phyloP scores from a whole-genome alignment of 64 coral and sea anemone genomes.

The Acropora tenuis region DNA sequence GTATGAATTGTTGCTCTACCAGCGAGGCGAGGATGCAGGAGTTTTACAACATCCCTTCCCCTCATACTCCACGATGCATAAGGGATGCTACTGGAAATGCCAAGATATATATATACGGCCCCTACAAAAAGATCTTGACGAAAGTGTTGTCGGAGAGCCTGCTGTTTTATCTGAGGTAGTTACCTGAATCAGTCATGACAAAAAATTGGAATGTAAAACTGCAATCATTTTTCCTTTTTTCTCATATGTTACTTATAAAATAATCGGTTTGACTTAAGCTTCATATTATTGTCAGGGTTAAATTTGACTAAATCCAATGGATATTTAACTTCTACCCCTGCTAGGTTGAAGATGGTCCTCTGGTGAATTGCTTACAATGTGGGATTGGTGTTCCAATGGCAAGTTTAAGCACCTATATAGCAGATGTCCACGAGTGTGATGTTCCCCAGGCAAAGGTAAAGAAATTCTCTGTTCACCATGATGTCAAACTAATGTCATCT shows the following conservation, averaged over 20 bases:
- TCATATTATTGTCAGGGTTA: background rate
- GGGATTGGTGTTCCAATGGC: background rate
- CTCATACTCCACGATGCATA: constrained; percentile 16
- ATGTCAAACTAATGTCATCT: too few relatives aligned
- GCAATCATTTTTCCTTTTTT: background rate
- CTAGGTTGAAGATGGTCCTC: background rate
- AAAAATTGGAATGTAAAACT: background rate
- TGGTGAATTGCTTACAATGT: background rate
- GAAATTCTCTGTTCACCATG: background rate
- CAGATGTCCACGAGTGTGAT: background rate
- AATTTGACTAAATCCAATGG: background rate
- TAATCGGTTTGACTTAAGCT: background rate
- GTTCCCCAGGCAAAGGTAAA: background rate
- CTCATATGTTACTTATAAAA: background rate
- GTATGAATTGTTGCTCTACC: constrained; percentile 34
- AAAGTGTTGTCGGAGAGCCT: background rate
- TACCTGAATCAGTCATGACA: background rate
- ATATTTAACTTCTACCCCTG: background rate
- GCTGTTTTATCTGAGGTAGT: background rate
- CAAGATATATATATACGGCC: constrained; percentile 41
- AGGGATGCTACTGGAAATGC: constrained; percentile 35
- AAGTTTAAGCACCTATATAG: background rate
- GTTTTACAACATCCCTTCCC: constrained; percentile 16
- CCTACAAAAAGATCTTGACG: constrained; percentile 40
- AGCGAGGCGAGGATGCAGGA: constrained; percentile 26